Base-by-base conservation (phyloP, 2,888 invertebrate species). In the Dryococelus australis region DNA sequence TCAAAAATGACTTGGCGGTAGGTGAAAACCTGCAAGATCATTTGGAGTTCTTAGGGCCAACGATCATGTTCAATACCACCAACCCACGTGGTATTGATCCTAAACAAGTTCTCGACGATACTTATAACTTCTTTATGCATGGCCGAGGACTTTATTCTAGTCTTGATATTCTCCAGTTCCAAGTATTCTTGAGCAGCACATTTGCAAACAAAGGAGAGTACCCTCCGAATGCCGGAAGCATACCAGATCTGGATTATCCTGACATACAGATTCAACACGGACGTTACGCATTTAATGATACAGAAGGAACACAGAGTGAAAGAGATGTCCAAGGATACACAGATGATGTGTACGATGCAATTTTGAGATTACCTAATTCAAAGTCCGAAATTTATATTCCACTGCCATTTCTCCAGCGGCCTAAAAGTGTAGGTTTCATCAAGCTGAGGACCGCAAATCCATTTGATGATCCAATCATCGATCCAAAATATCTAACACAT, bases 241-340 rank as follows among this genome's bases (percentile, higher is more conserved):
- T 94, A 86, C 95, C 96, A 0, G 95, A 95, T 0, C 94, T 96
- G 1, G 91, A 92, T 89, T 97, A 97, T 95, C 98, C 98, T 0
- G 98, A 98, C 90, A 95, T 98, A 84, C 97, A 98, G 90, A 97
- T 98, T 90, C 98, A 98, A 91, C 98, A 94, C 88, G 90, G 91
- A 27, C 90, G 91, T 84, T 90, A 91, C 86, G 65, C 65, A 20
- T 65, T 65, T n/a, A 65, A 65, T n/a, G 65, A 65, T n/a, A 65
- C 65, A 65, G 65, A 10, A 20, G 65, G 65, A 3, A 65, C 65
- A n/a, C 12, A 65, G n/a, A 43, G 80, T 20, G 86, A 81, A 16
- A 43, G 81, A 13, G 51, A 86, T 27, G 81, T 86, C 13, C 80
- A 91, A 16, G 92, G 92, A 24, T 92, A 90, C 65, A 91, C 91